A percentile compares a stretch with the other conserved stretches of the same genome.
Conservation (phyloP, 2,888 invertebrate species). For the Lithophane socia region DNA sequence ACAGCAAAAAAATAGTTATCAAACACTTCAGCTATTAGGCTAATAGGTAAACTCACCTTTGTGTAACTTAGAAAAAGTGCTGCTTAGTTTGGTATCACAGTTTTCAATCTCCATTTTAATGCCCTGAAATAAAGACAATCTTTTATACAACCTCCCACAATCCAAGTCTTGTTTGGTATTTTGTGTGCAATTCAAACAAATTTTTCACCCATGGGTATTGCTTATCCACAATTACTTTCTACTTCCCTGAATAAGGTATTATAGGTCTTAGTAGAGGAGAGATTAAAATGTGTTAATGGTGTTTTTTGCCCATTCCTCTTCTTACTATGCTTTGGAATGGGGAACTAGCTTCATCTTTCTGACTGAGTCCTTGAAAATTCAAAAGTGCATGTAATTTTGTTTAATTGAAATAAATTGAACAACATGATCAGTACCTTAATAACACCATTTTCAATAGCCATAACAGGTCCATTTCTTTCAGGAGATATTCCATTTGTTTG, state of each 20-base stretch:
- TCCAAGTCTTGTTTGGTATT: background rate
- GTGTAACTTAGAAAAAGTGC: constrained; percentile 57
- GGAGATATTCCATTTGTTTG: constrained; percentile 61
- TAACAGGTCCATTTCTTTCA: constrained; percentile 80
- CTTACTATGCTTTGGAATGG: background rate
- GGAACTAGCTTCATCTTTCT: background rate
- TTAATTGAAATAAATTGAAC: background rate
- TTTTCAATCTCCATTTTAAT: constrained; percentile 74
- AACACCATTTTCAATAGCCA: constrained; percentile 88
- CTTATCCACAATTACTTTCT: background rate
- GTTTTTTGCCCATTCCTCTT: background rate
- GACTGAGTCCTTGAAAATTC: background rate
- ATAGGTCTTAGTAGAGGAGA: background rate
- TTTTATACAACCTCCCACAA: background rate
- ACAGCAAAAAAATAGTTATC: background rate
- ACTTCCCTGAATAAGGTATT: background rate
- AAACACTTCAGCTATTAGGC: background rate
- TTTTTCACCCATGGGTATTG: background rate
- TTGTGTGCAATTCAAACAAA: background rate
- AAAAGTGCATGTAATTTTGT: background rate
- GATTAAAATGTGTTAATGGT: background rate
- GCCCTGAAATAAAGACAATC: constrained; percentile 68
- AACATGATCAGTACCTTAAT: constrained; percentile 79
- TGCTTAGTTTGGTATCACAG: constrained; percentile 66
- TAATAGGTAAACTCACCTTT: constrained; percentile 67